Base-by-base conservation (phyloP, 2,113 vertebrate genomes). In the Eulemur rufifrons region DNA sequence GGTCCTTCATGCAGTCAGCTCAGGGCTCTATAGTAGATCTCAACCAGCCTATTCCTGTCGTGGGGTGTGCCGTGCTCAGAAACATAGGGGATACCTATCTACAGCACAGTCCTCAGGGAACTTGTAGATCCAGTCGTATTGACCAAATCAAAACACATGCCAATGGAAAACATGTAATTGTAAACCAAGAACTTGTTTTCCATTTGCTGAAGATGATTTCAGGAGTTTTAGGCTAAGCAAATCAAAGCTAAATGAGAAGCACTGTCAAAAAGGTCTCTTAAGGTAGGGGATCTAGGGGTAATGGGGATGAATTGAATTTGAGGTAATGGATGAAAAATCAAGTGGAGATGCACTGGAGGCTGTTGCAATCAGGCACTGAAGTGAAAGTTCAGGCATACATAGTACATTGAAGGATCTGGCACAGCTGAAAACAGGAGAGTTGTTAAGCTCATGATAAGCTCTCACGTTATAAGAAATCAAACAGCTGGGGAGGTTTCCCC, bases 81-180 rank as follows among this genome's bases (percentile, higher is more conserved):
- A 25, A 23, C 2, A 0, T 5, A n/a, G 17, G 17, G 11, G 1
- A 1, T 10, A 47, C 17, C 9, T 0, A 6, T 18, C 1, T 45
- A 15, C 1, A 8, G 32, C 50, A 76, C 0, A 9, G 18, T 15
- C 17, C 45, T 61, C 52, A 61, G 21, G 12, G 12, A 69, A 39
- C 3, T 4, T 18, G 5, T 21, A 68, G 37, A 54, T 63, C 45
- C 15, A 52, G 17, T 29, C 89, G 25, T 32, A 56, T 0, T 45
- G 29, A 63, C 10, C 21, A 68, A 85, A 78, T 1, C 64, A 73
- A 95, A 77, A 47, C 0, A 4, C 10, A 8, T 68, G 2, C 29
- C 34, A 29, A 2, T 10, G 61, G 66, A 56, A 76, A 81, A 77
- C 9, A 12, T 4, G 2, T 13, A 20, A 34, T 11, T 42, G 2